phyloP scores from a whole-genome alignment of 2,797 vertebrate genomes.

The Tiaroga cobitis region DNA sequence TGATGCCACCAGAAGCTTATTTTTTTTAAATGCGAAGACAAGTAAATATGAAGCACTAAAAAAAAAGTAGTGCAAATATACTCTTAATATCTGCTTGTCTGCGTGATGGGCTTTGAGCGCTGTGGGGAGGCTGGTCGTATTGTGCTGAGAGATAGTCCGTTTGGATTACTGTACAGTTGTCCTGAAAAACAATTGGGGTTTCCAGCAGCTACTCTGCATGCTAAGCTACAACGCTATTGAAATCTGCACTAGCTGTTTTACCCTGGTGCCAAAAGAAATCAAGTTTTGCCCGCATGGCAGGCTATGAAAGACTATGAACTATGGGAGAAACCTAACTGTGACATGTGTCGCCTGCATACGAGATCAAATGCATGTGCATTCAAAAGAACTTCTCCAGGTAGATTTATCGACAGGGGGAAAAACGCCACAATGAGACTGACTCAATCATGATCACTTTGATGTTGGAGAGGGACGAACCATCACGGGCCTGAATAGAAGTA shows the following conservation, averaged over 20 bases:
- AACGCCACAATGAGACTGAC: constrained; percentile 61
- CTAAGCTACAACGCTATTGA: constrained; percentile 57
- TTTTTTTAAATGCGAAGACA: not conserved
- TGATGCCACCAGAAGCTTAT: not conserved
- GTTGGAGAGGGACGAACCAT: constrained; percentile 57
- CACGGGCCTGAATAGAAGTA: constrained; percentile 57
- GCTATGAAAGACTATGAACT: constrained; percentile 88
- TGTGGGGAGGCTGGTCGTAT: constrained; percentile 27
- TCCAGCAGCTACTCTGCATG: constrained; percentile 50
- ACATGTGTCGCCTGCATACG: constrained; percentile 72
- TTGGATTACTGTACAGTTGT: constrained; percentile 39
- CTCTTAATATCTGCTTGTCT: constrained; percentile 18
- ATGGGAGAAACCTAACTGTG: constrained; percentile 84
- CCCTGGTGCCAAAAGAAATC: constrained; percentile 83
- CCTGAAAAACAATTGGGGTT: constrained; percentile 62
- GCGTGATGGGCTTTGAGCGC: constrained; percentile 4
- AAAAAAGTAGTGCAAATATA: not conserved
- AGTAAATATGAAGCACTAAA: not conserved
- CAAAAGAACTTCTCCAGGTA: constrained; percentile 67
- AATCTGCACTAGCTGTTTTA: constrained; percentile 63
- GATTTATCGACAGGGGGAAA: constrained; percentile 63
- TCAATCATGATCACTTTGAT: constrained; percentile 66
- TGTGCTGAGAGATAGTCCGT: constrained; percentile 38
- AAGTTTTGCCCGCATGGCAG: constrained; percentile 81
- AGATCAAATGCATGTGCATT: constrained; percentile 69